Conservation (phyloP, 2,113 vertebrate genomes). For the Oxyura jamaicensis region DNA sequence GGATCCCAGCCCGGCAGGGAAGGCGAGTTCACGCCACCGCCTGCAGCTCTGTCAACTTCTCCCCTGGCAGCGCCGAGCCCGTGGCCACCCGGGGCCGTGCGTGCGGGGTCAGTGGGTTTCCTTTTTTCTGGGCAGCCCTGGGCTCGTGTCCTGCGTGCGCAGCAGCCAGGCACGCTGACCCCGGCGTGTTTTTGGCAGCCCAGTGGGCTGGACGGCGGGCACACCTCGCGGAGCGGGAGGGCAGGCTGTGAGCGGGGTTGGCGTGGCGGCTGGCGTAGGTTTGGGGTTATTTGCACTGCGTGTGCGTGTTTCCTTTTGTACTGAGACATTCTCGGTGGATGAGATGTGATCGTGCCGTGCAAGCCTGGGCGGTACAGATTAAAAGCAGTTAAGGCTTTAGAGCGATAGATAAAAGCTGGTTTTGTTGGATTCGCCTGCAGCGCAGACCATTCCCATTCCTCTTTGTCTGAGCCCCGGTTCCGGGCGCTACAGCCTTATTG, state of each 20-base stretch:
- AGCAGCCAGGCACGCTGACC: background rate
- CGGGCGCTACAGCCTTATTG: constrained; percentile 74
- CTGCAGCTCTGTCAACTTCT: background rate
- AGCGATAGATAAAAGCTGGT: constrained; percentile 68
- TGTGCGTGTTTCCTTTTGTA: constrained; percentile 37
- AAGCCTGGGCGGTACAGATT: constrained; percentile 65
- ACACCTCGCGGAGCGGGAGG: background rate
- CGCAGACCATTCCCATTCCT: constrained; percentile 71
- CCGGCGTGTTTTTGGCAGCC: background rate
- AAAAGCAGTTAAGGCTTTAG: constrained; percentile 69
- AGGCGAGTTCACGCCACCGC: background rate
- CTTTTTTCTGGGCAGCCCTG: background rate
- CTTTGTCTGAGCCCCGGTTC: constrained; percentile 79
- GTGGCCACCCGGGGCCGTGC: background rate
- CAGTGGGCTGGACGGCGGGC: background rate
- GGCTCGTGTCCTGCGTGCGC: background rate
- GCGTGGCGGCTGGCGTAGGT: background rate
- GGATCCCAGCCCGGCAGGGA: background rate
- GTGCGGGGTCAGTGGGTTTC: background rate
- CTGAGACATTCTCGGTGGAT: background rate
- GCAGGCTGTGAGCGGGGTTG: background rate
- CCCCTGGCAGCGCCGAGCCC: background rate
- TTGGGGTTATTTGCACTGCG: background rate
- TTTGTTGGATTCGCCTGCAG: constrained; percentile 75
- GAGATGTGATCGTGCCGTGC: constrained; percentile 41